Percentiles rank a stretch among this genome's conserved stretches.
These are phyloP conservation scores for Cantharis nigra DNA, from an alignment of 2,888 invertebrate species.

Conservation along the genomic window DNA sequence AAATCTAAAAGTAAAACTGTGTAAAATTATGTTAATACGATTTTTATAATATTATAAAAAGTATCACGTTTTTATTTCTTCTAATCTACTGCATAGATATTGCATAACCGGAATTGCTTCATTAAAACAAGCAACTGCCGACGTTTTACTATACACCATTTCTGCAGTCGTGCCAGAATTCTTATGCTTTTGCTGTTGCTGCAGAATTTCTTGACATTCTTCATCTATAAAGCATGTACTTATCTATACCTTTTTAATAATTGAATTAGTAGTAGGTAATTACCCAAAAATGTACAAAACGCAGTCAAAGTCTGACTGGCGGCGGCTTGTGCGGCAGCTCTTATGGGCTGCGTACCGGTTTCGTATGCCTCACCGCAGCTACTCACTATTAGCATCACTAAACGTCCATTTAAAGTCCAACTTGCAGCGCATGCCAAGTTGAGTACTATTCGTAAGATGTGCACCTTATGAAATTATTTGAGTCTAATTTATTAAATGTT, in stretches of 20 bases:
- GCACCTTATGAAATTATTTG: conserved; percentile 55
- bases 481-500: neutral
- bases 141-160: conserved; percentile 61
- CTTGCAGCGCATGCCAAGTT: conserved; percentile 87
- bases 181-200: conserved; percentile 57
- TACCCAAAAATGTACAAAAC: conserved; percentile 81
- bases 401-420: conserved; percentile 86
- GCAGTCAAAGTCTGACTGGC: conserved; percentile 87
- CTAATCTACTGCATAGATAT: conserved; percentile 82
- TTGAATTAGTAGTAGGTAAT: neutral
- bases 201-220: conserved; percentile 74
- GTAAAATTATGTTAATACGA: neutral
- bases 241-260: neutral
- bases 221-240: conserved; percentile 64
- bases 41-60: neutral
- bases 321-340: conserved; percentile 87
- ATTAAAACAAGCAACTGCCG: conserved; percentile 84
- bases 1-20: conserved; percentile 59
- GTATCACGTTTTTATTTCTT: conserved; percentile 77
- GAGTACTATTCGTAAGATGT: conserved; percentile 74
- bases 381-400: conserved; percentile 85
- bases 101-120: conserved; percentile 90
- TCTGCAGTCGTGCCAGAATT: conserved; percentile 58
- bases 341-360: conserved; percentile 76
- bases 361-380: conserved; percentile 84